Percentiles rank a stretch among this genome's conserved stretches.
phyloP scores from a whole-genome alignment of 2,888 invertebrate genomes.

The Drosophila ezoana region DNA sequence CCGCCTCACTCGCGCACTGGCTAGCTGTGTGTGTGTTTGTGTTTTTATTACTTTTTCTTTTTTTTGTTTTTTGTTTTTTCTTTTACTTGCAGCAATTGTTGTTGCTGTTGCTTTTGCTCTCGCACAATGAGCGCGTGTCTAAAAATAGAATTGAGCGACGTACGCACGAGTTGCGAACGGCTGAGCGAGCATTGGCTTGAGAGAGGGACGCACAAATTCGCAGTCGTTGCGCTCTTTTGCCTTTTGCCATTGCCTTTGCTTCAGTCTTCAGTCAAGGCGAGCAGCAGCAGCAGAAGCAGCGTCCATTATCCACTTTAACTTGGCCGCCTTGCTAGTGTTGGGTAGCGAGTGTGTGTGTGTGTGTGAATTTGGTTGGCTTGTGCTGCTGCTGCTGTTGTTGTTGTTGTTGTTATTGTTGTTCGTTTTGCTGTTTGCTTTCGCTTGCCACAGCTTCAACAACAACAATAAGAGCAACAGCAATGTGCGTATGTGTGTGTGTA shows the following conservation, averaged over 20 bases:
- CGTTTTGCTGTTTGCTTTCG: constrained; percentile 74
- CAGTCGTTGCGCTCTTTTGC: constrained; percentile 53
- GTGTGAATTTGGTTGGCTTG: constrained; percentile 42
- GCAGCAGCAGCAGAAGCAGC: constrained; percentile 28
- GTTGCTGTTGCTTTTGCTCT: constrained; percentile 31
- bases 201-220: constrained; percentile 26
- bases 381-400: constrained; percentile 19
- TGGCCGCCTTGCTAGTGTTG: constrained; percentile 49
- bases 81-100: constrained; percentile 35
- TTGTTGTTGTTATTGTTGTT: constrained; percentile 63
- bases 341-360: constrained; percentile 24
- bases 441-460: constrained; percentile 58
- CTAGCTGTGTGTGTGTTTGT: not conserved
- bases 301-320: constrained; percentile 79
- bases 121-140: constrained; percentile 56
- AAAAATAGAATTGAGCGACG: constrained; percentile 69
- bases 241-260: constrained; percentile 39
- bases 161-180: constrained; percentile 43
- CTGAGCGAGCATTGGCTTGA: not conserved
- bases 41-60: constrained; percentile 32
- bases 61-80: constrained; percentile 21
- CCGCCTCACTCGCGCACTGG: constrained; percentile 10
- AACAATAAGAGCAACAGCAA: constrained; percentile 42
- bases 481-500: constrained; percentile 38
- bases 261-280: constrained; percentile 32